A percentile compares a stretch with the other conserved stretches of the same genome.
These are phyloP conservation scores for Peromyscus nudipes DNA, from an alignment of 2,797 vertebrate genomes.

Conservation along the genomic window DNA sequence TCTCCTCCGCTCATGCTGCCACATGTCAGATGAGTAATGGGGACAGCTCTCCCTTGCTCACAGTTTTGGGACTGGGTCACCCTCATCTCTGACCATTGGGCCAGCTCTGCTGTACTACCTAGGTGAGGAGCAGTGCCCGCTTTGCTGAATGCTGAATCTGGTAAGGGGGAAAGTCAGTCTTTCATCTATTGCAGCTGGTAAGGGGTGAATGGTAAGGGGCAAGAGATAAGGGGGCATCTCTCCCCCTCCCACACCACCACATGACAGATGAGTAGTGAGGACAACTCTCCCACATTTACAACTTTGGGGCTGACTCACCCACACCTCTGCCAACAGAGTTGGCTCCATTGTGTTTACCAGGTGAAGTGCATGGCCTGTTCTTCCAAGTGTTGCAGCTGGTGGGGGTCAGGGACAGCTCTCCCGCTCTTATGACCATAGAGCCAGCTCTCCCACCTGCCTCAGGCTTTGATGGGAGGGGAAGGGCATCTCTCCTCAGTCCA, in stretches of 20 bases:
- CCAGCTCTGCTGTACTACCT: not conserved
- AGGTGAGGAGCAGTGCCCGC: not conserved
- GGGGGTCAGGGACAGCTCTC: not conserved
- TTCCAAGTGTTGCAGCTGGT: not conserved
- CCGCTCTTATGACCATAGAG: no score
- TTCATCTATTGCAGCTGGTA: not conserved
- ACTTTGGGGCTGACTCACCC: not conserved
- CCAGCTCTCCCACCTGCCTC: no score
- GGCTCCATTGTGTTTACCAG: not conserved
- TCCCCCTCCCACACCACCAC: not conserved
- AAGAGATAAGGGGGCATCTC: no score
- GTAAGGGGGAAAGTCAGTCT: not conserved
- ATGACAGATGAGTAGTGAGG: not conserved
- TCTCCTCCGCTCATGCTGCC: not conserved
- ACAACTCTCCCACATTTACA: not conserved
- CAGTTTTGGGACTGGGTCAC: not conserved
- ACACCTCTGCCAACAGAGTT: not conserved
- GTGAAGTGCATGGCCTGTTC: not conserved
- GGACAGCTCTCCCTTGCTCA: not conserved
- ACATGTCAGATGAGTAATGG: not conserved
- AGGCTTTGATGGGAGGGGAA: no score
- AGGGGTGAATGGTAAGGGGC: not conserved
- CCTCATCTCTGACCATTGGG: not conserved
- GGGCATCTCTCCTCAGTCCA: no score
- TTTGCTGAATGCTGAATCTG: not conserved